Evolutionary conservation across 1,140 invertebrate genomes (phyloP).

Genomic region (Conus ventricosus): DNA sequence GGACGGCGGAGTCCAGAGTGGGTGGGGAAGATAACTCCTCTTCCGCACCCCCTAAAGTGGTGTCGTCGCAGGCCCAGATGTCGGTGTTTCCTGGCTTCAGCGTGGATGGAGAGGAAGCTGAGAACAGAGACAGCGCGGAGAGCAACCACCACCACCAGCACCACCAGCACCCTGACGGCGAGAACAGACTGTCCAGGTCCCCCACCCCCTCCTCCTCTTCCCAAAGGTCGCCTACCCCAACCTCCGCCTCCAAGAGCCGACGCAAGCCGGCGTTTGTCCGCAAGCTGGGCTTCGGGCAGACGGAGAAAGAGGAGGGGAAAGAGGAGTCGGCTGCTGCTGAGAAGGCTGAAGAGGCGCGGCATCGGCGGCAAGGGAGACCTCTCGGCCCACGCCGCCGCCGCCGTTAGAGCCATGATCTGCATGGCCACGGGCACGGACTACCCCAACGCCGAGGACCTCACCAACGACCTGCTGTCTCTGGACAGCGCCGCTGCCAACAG

Average conservation of each 20-base stretch:
- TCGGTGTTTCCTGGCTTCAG: conserved; percentile 26
- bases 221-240: not conserved
- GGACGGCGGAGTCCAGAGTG: not conserved
- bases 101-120: not conserved
- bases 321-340: not conserved
- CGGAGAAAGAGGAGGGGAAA: not conserved
- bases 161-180: not conserved
- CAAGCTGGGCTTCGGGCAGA: conserved; percentile 9
- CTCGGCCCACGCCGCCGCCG: conserved; percentile 16
- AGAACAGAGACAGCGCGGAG: not conserved
- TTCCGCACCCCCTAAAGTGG: not conserved
- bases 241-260: conserved; percentile 27
- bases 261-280: conserved; percentile 43
- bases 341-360: not conserved
- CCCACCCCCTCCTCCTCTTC: conserved; percentile 14
- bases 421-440: conserved; percentile 26
- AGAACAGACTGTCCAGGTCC: not conserved
- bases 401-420: conserved; percentile 21
- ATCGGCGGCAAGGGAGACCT: not conserved
- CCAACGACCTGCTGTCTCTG: not conserved
- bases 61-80: not conserved
- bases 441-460: not conserved
- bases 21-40: not conserved
- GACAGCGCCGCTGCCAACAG: not conserved
- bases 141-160: not conserved